Conservation (phyloP, 2,888 invertebrate genomes). For the Pachymerium ferrugineum region DNA sequence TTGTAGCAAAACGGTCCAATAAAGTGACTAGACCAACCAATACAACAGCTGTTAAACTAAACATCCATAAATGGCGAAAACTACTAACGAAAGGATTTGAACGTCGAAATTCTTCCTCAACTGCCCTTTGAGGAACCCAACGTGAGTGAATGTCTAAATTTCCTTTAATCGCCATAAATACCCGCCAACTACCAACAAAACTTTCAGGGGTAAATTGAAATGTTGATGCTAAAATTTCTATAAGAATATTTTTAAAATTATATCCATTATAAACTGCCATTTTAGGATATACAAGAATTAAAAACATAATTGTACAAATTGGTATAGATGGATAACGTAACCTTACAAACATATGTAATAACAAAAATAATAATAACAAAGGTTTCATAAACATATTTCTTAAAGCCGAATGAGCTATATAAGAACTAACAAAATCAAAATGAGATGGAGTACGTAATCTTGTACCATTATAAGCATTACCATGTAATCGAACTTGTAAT, state of each 20-base stretch:
- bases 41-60: conserved; percentile 30
- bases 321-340: conserved; percentile 35
- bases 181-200: conserved; percentile 34
- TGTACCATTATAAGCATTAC: conserved; percentile 27
- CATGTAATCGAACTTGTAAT: conserved; percentile 34
- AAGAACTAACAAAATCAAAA: conserved; percentile 36
- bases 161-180: conserved; percentile 33
- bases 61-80: conserved; percentile 35
- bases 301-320: conserved; percentile 35
- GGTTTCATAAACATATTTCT: conserved; percentile 37
- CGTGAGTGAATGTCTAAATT: conserved; percentile 31
- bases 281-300: conserved; percentile 36
- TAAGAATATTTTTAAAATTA: conserved; percentile 35
- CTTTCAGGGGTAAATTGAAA: conserved; percentile 37
- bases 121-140: conserved; percentile 36
- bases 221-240: conserved; percentile 35
- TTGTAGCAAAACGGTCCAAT: conserved; percentile 35
- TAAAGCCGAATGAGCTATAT: conserved; percentile 36
- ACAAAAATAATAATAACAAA: conserved; percentile 31
- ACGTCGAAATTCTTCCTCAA: conserved; percentile 36
- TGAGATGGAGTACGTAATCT: conserved; percentile 34
- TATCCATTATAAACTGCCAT: conserved; percentile 36
- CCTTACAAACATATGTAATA: conserved; percentile 35
- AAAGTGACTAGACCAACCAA: conserved; percentile 32
- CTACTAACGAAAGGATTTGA: conserved; percentile 35